A percentile compares a stretch with the other conserved stretches of the same genome.
phyloP scores from a whole-genome alignment of 2,797 vertebrate genomes.

The Fistularia commersonii region DNA sequence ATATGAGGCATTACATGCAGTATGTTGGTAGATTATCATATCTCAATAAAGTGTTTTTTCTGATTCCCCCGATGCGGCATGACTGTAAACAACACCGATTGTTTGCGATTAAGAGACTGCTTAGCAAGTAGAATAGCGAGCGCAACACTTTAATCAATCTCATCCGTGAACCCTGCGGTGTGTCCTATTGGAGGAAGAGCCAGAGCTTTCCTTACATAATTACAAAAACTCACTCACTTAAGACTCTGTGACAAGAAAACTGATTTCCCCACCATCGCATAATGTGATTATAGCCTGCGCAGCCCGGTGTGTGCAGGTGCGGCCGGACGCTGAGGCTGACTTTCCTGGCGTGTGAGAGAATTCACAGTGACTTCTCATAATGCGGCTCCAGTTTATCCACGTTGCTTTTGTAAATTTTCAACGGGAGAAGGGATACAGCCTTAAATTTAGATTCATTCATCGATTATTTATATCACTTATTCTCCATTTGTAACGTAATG shows the following conservation, averaged over 20 bases:
- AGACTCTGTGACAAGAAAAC: slow-evolving; percentile 51
- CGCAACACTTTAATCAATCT: slow-evolving; percentile 62
- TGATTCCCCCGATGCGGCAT: no score
- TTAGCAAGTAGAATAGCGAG: slow-evolving; percentile 45
- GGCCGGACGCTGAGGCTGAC: neutral
- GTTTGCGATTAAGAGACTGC: slow-evolving; percentile 37
- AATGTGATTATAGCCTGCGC: slow-evolving; percentile 53
- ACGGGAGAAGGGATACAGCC: no score
- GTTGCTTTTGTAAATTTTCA: no score
- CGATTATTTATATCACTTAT: no score
- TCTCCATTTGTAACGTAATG: no score
- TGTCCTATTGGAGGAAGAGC: slow-evolving; percentile 27
- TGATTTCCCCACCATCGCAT: slow-evolving; percentile 58
- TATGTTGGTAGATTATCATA: no score
- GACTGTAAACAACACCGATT: no score
- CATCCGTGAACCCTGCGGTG: slow-evolving; percentile 43
- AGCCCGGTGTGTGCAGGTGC: slow-evolving; percentile 25
- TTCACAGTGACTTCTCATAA: no score
- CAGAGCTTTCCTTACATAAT: slow-evolving; percentile 57
- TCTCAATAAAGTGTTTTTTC: no score
- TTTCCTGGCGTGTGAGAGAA: neutral
- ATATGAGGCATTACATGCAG: no score
- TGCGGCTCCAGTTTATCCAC: no score
- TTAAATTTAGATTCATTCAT: no score
- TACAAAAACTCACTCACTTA: slow-evolving; percentile 50